Evolutionary conservation across 2,797 vertebrate genomes (phyloP).

Genomic region (Coregonus suidteri): DNA sequence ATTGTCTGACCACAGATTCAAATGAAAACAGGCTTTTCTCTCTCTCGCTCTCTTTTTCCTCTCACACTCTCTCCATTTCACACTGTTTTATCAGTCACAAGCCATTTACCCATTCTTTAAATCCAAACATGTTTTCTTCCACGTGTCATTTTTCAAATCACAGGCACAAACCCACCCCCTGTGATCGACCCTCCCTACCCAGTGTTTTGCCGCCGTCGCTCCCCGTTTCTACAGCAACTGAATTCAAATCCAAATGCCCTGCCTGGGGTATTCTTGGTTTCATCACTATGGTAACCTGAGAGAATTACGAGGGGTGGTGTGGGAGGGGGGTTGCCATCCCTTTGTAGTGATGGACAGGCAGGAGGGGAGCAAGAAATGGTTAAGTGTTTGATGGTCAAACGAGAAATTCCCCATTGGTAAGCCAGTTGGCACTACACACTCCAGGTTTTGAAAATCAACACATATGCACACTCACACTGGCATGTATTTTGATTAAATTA

Average conservation of each 20-base stretch:
- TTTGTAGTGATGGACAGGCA: conserved; percentile 72
- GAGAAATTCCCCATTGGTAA: conserved; percentile 47
- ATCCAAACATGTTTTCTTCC: conserved; percentile 47
- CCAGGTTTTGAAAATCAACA: conserved; percentile 61
- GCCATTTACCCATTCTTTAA: conserved; percentile 47
- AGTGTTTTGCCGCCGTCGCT: conserved; percentile 38
- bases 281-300: conserved; percentile 79
- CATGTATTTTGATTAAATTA: background rate
- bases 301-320: conserved; percentile 63
- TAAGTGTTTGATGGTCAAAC: conserved; percentile 65
- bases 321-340: conserved; percentile 40
- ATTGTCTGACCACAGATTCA: conserved; percentile 57
- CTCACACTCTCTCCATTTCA: conserved; percentile 30
- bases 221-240: conserved; percentile 73
- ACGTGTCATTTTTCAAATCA: conserved; percentile 72
- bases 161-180: conserved; percentile 42
- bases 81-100: conserved; percentile 31
- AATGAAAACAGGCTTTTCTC: conserved; percentile 50
- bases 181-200: conserved; percentile 42
- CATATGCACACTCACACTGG: conserved; percentile 55
- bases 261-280: conserved; percentile 63
- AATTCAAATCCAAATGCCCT: conserved; percentile 80
- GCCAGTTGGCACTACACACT: conserved; percentile 52
- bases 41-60: conserved; percentile 29
- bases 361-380: conserved; percentile 67